Evolutionary conservation across 2,797 vertebrate species (phyloP).

Genomic region (Decapterus maruadsi): DNA sequence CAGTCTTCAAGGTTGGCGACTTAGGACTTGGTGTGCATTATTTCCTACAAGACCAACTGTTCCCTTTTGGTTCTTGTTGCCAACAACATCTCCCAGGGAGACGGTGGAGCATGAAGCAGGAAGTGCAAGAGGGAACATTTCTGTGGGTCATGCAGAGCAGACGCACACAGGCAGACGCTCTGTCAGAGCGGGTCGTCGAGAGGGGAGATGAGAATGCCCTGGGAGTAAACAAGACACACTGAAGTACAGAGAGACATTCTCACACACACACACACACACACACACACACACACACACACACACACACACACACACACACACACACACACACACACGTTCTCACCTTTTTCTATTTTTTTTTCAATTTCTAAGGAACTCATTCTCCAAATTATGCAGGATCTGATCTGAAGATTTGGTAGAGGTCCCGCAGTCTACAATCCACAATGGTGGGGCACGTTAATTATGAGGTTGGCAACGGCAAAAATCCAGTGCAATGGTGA

Average conservation of each 20-base stretch:
- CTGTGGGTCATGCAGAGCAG: constrained; percentile 44
- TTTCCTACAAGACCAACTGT: constrained; percentile 6
- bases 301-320: background rate
- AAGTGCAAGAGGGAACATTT: constrained; percentile 32
- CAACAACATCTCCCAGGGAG: constrained; percentile 16
- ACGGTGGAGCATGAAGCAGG: constrained; percentile 43
- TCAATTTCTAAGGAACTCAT: constrained; percentile 12
- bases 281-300: background rate
- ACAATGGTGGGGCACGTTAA: background rate
- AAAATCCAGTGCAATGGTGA: constrained; percentile 1
- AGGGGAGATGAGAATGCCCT: constrained; percentile 12
- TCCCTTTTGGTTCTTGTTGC: constrained; percentile 27
- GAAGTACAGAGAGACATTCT: background rate
- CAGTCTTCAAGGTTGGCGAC: constrained; percentile 18
- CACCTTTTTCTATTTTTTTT: constrained; percentile 25
- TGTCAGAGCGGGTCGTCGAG: constrained; percentile 24
- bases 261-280: background rate
- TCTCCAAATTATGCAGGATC: constrained; percentile 27
- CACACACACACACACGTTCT: background rate
- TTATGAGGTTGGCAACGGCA: constrained; percentile 9
- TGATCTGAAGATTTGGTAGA: constrained; percentile 24
- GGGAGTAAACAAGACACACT: constrained; percentile 29
- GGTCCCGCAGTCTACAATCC: background rate
- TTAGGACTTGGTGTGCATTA: constrained; percentile 1
- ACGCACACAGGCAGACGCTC: constrained; percentile 25